Evolutionary conservation across 2,113 vertebrate genomes (phyloP).

Genomic region (Arizona elegans): DNA sequence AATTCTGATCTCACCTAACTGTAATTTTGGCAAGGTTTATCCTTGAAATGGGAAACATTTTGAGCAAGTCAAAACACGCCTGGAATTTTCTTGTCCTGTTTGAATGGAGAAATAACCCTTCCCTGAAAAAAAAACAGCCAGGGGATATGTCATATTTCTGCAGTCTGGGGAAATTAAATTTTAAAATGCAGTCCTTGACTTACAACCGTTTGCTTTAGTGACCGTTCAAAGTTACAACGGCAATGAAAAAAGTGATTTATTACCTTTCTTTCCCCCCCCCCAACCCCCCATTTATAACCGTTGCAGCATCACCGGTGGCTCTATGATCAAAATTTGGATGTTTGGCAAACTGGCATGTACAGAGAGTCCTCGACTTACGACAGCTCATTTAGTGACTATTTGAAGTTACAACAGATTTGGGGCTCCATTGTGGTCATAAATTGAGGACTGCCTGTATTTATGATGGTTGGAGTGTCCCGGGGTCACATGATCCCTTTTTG

Average conservation of each 20-base stretch:
- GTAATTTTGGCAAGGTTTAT: background rate
- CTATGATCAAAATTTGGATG: background rate
- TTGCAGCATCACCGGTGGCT: too few relatives aligned
- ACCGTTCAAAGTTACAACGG: background rate
- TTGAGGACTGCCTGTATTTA: too few relatives aligned
- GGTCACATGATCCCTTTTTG: too few relatives aligned
- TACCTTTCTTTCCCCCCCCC: background rate
- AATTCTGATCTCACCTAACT: background rate
- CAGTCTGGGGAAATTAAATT: background rate
- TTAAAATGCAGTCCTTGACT: background rate
- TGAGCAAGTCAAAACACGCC: background rate
- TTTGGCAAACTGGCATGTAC: background rate
- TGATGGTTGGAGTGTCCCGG: too few relatives aligned
- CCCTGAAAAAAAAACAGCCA: background rate
- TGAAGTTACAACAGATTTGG: too few relatives aligned
- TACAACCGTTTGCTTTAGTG: background rate
- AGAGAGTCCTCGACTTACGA: too few relatives aligned
- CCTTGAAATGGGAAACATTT: background rate
- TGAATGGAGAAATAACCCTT: background rate
- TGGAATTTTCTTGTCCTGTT: background rate
- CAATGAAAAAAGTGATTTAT: background rate
- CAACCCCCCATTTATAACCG: fast-evolving
- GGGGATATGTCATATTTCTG: background rate
- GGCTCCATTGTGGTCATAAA: too few relatives aligned
- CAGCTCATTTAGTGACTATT: too few relatives aligned